Conservation (phyloP, 2,797 vertebrate genomes). For the Rhinogobio ventralis region DNA sequence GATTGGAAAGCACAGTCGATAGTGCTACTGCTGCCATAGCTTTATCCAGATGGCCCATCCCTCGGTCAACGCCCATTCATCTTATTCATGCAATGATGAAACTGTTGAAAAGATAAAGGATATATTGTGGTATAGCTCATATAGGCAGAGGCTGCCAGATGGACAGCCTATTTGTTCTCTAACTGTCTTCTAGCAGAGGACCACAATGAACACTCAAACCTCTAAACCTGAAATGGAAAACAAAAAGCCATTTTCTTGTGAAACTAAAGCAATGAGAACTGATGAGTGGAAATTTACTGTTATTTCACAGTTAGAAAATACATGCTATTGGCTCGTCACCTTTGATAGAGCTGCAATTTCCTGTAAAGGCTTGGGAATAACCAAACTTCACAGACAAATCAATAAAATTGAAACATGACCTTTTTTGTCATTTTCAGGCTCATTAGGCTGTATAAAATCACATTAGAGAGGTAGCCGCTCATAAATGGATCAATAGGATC, state of each 20-base stretch:
- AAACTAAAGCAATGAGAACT: conserved; percentile 53
- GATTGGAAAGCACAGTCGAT: conserved; percentile 75
- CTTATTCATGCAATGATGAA: conserved; percentile 73
- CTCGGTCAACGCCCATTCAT: conserved; percentile 69
- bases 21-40: conserved; percentile 61
- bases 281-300: conserved; percentile 50
- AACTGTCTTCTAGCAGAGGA: conserved; percentile 26
- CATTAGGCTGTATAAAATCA: conserved; percentile 57
- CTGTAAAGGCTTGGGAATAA: conserved; percentile 48
- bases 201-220: conserved; percentile 25
- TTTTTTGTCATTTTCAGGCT: conserved; percentile 52
- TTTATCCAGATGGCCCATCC: conserved; percentile 65
- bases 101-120: conserved; percentile 66
- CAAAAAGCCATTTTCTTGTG: conserved; percentile 47
- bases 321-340: conserved; percentile 47
- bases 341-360: conserved; percentile 56
- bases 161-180: conserved; percentile 46
- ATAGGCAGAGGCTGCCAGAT: conserved; percentile 32
- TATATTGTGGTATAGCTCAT: conserved; percentile 48
- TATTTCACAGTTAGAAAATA: conserved; percentile 54
- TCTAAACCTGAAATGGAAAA: conserved; percentile 12
- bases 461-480: conserved; percentile 48
- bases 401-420: conserved; percentile 55
- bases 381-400: conserved; percentile 56
- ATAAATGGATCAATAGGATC: conserved; percentile 54